Percentiles rank a stretch among this genome's conserved stretches.
Evolutionary conservation across 2,113 vertebrate genomes (phyloP).

Genomic region (Aleadryas rufinucha): DNA sequence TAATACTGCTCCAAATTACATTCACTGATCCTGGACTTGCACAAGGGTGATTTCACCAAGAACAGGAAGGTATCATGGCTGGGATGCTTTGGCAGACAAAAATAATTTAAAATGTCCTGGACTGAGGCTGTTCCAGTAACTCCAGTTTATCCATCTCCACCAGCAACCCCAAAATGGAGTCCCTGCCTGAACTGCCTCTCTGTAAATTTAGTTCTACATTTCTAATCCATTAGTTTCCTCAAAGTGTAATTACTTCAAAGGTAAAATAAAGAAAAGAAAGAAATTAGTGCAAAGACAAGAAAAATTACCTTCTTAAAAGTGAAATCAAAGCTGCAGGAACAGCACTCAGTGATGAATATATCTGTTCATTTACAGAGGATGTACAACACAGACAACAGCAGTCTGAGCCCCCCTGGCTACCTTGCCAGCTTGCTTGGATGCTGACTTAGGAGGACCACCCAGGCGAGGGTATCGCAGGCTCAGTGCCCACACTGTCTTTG

Average conservation of each 20-base stretch:
- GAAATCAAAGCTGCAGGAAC: background rate
- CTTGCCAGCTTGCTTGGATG: background rate
- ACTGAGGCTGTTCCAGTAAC: background rate
- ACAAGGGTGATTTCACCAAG: background rate
- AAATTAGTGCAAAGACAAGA: background rate
- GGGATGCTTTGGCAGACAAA: background rate
- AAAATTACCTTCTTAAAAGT: background rate
- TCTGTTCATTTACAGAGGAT: conserved; percentile 5
- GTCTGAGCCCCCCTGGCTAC: background rate
- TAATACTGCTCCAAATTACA: background rate
- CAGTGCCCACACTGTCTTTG: background rate
- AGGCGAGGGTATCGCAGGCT: background rate
- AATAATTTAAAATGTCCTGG: background rate
- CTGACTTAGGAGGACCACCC: background rate
- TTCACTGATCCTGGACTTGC: background rate
- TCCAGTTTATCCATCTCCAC: background rate
- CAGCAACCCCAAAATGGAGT: background rate
- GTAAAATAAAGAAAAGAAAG: background rate
- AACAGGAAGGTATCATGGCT: background rate
- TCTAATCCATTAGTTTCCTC: background rate
- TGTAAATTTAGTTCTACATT: background rate
- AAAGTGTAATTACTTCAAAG: background rate
- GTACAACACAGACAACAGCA: background rate
- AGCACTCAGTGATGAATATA: background rate
- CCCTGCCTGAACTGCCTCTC: background rate